These are phyloP conservation scores for Phalangium opilio DNA, from an alignment of 2,888 invertebrate genomes.

Conservation along the genomic window DNA sequence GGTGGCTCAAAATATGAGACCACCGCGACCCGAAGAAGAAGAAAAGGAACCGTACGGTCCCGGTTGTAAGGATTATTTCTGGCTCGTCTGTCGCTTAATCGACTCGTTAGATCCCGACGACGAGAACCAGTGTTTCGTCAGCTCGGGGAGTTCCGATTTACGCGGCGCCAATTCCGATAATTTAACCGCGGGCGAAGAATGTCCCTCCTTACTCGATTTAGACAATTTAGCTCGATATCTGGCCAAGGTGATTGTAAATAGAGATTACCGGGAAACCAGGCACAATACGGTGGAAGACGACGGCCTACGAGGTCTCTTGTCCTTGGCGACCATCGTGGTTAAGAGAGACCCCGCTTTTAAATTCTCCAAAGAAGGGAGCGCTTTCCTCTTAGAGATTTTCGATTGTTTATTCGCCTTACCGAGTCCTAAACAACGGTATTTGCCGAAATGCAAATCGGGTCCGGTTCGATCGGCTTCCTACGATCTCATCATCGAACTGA, in stretches of 20 bases:
- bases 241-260: slow-evolving; percentile 51
- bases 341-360: slow-evolving; percentile 80
- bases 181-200: no score
- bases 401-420: slow-evolving; percentile 79
- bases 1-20: slow-evolving; percentile 70
- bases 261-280: slow-evolving; percentile 68
- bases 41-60: slow-evolving; percentile 91
- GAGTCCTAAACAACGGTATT: slow-evolving; percentile 61
- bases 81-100: slow-evolving; percentile 73
- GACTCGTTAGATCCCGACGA: slow-evolving; percentile 50
- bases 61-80: slow-evolving; percentile 85
- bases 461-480: slow-evolving; percentile 78
- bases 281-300: slow-evolving; percentile 73
- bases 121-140: no score
- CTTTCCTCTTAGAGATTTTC: slow-evolving; percentile 46
- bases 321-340: slow-evolving; percentile 67
- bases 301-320: slow-evolving; percentile 71
- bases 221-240: slow-evolving; percentile 51
- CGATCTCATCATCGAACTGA: slow-evolving; percentile 74
- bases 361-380: slow-evolving; percentile 53
- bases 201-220: slow-evolving; percentile 41
- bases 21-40: slow-evolving; percentile 40
- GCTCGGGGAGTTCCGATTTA: no score
- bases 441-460: slow-evolving; percentile 82
- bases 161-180: no score